These are phyloP conservation scores for Sorex araneus DNA, from an alignment of 2,113 vertebrate species.

Conservation along the genomic window DNA sequence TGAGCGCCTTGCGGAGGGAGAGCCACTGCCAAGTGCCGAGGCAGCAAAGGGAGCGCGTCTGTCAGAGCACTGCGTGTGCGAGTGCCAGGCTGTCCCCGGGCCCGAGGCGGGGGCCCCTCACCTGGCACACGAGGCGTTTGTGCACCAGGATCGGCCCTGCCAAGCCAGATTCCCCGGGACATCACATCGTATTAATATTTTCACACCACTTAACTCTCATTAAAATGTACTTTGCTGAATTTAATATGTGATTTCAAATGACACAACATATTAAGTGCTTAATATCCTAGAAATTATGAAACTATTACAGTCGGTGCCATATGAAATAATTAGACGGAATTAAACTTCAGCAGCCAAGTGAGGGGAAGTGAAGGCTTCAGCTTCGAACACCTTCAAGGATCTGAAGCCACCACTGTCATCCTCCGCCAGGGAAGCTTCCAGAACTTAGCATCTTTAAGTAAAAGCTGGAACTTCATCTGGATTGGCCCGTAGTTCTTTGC, in stretches of 20 bases:
- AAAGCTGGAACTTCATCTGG: slow-evolving; percentile 69
- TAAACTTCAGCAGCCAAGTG: slow-evolving; percentile 86
- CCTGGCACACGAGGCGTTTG: slow-evolving; percentile 55
- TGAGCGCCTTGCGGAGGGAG: no score
- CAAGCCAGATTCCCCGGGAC: slow-evolving; percentile 67
- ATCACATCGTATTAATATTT: slow-evolving; percentile 86
- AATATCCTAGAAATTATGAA: slow-evolving; percentile 95
- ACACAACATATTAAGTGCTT: slow-evolving; percentile 94
- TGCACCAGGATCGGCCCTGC: slow-evolving; percentile 28
- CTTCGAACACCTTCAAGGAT: slow-evolving; percentile 71
- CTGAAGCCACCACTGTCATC: slow-evolving; percentile 42
- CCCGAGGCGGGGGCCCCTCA: neutral
- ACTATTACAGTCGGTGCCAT: slow-evolving; percentile 88
- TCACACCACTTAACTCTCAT: slow-evolving; percentile 92
- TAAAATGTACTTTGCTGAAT: slow-evolving; percentile 93
- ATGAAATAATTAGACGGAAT: slow-evolving; percentile 92
- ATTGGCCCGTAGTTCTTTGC: neutral
- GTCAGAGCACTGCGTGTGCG: no score
- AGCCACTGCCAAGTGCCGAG: no score
- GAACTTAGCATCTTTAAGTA: slow-evolving; percentile 83
- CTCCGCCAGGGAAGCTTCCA: slow-evolving; percentile 73
- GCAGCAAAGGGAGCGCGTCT: no score
- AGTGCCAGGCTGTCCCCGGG: no score
- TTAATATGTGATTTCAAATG: slow-evolving; percentile 91
- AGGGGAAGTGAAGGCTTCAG: slow-evolving; percentile 83